phyloP scores from a whole-genome alignment of 2,113 vertebrate genomes.

The Heptranchias perlo region DNA sequence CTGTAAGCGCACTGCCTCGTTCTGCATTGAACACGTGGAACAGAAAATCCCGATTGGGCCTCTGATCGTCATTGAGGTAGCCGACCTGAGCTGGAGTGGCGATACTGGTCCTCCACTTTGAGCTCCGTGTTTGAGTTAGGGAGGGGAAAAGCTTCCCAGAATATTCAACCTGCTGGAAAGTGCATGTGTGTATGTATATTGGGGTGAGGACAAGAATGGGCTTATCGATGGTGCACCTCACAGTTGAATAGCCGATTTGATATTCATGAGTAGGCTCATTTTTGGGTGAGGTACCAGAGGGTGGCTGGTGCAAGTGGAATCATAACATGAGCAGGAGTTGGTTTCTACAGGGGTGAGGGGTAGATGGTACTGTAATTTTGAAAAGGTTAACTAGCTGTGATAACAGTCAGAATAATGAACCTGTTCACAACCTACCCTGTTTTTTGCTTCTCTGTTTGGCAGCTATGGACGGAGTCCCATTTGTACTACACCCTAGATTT shows the following conservation, averaged over 20 bases:
- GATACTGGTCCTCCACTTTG: too few relatives aligned
- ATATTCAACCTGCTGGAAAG: background rate
- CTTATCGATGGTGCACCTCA: background rate
- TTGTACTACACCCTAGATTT: slow-evolving; percentile 72
- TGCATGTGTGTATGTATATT: background rate
- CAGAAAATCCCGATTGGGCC: too few relatives aligned
- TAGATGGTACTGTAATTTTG: background rate
- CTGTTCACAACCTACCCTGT: background rate
- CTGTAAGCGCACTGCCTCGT: too few relatives aligned
- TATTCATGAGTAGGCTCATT: background rate
- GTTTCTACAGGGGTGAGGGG: background rate
- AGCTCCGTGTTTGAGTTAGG: background rate
- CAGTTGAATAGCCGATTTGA: background rate
- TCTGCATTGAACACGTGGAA: too few relatives aligned
- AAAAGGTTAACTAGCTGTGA: background rate
- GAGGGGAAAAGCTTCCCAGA: background rate
- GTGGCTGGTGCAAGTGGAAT: background rate
- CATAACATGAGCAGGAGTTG: background rate
- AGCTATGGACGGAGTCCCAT: slow-evolving; percentile 83
- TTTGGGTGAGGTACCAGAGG: too few relatives aligned
- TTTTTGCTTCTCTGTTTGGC: slow-evolving; percentile 38
- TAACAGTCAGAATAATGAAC: background rate
- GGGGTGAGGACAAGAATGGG: background rate
- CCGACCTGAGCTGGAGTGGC: too few relatives aligned
- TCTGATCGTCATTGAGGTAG: too few relatives aligned